These are phyloP conservation scores for Riparia riparia DNA, from an alignment of 2,113 vertebrate genomes.

Conservation along the genomic window DNA sequence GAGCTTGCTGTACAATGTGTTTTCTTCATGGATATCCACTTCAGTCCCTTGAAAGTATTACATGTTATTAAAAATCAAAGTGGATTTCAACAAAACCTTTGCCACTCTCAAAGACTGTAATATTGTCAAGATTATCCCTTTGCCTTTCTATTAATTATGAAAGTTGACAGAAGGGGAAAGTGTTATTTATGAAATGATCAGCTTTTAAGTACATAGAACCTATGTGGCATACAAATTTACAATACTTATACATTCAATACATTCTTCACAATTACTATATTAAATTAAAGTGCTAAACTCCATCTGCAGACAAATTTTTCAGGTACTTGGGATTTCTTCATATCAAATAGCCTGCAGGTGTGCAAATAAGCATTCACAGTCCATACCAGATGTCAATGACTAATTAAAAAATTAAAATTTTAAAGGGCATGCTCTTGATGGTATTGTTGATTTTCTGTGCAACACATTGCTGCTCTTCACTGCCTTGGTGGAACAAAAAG, in stretches of 20 bases:
- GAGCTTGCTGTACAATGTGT: background rate
- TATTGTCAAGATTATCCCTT: background rate
- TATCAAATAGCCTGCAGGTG: slow-evolving; percentile 43
- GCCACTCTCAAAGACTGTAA: background rate
- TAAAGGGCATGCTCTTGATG: background rate
- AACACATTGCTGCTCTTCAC: background rate
- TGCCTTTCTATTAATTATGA: background rate
- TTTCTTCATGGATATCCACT: background rate
- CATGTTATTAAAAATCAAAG: background rate
- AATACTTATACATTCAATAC: background rate
- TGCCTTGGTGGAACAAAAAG: background rate
- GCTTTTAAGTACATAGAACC: background rate
- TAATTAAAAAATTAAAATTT: slow-evolving; percentile 65
- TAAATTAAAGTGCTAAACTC: slow-evolving; percentile 44
- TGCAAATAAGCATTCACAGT: slow-evolving; percentile 42
- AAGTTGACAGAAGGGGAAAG: slow-evolving; percentile 13
- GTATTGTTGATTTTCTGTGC: background rate
- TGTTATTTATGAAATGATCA: background rate
- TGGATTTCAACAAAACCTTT: background rate
- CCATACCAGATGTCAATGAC: slow-evolving; percentile 51
- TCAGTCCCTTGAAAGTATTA: background rate
- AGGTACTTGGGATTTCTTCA: background rate
- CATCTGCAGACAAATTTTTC: slow-evolving; percentile 44
- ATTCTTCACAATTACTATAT: slow-evolving; percentile 17
- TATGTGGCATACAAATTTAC: background rate